Percentiles rank a stretch among this genome's conserved stretches.
phyloP scores from a whole-genome alignment of 2,888 invertebrate species.

The Lochmaea crataegi region DNA sequence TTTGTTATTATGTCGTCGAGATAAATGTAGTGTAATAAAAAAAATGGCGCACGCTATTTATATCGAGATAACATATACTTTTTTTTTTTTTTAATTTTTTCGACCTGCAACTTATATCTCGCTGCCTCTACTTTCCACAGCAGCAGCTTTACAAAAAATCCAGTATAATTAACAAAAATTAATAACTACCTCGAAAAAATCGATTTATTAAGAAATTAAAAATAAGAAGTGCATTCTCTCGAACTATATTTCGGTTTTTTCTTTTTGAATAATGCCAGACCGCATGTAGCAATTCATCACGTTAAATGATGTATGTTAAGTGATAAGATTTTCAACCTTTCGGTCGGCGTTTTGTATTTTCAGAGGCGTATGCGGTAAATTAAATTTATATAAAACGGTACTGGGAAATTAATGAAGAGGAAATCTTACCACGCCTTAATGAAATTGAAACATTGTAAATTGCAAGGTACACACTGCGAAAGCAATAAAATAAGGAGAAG shows the following conservation, averaged over 20 bases:
- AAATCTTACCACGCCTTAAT: too few species aligned
- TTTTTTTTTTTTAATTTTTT: too few species aligned
- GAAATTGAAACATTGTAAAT: too few species aligned
- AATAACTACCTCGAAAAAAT: not conserved
- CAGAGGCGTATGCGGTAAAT: slow-evolving; percentile 2
- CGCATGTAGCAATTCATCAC: slow-evolving; percentile 27
- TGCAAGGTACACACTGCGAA: too few species aligned
- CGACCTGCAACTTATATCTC: too few species aligned
- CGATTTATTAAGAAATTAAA: slow-evolving; percentile 9
- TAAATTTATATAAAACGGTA: not conserved
- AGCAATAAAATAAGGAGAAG: too few species aligned
- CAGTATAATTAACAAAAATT: slow-evolving; percentile 10
- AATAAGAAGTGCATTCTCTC: not conserved
- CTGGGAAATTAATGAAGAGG: not conserved
- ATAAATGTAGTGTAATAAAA: not conserved
- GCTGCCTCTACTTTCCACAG: too few species aligned
- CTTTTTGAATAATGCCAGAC: too few species aligned
- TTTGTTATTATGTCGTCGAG: not conserved
- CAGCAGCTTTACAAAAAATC: not conserved
- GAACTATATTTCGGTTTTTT: slow-evolving; percentile 15
- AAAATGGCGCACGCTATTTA: not conserved
- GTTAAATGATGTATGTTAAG: slow-evolving; percentile 23
- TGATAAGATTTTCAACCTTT: slow-evolving; percentile 20
- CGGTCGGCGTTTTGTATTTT: slow-evolving; percentile 9
- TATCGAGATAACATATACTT: not conserved